Percentiles rank a stretch among this genome's conserved stretches.
These are phyloP conservation scores for Papilio demoleus DNA, from an alignment of 2,888 invertebrate genomes.

Conservation along the genomic window DNA sequence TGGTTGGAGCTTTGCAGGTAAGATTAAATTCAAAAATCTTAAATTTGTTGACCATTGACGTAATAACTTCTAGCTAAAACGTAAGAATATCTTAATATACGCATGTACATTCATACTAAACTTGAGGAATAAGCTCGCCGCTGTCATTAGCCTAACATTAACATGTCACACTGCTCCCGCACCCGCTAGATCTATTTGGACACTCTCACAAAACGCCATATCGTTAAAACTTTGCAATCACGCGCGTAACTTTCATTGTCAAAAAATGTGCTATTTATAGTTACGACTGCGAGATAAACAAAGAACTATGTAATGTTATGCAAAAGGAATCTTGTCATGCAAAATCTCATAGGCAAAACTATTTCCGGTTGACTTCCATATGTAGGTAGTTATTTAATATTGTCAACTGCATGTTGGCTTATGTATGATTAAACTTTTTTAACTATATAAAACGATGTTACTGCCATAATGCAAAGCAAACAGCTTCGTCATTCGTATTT, in stretches of 20 bases:
- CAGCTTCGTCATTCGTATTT: neutral
- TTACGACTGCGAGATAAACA: too few relatives aligned
- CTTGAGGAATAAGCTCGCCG: too few relatives aligned
- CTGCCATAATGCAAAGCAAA: neutral
- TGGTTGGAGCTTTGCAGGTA: slow-evolving; percentile 70
- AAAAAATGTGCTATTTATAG: too few relatives aligned
- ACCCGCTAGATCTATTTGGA: too few relatives aligned
- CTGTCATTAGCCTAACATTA: too few relatives aligned
- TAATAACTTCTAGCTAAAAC: too few relatives aligned
- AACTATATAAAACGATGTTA: neutral
- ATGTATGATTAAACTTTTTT: neutral
- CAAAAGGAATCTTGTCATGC: neutral
- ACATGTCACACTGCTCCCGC: too few relatives aligned
- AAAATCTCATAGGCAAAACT: slow-evolving; percentile 44
- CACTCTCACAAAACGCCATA: too few relatives aligned
- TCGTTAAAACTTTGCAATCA: too few relatives aligned
- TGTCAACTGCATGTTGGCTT: neutral
- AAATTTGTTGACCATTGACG: neutral
- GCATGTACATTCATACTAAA: too few relatives aligned
- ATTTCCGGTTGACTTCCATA: slow-evolving; percentile 45
- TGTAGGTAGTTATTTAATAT: neutral
- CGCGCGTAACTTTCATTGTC: too few relatives aligned
- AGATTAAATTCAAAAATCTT: slow-evolving; percentile 10
- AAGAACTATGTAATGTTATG: neutral
- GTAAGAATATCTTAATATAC: too few relatives aligned